A percentile compares a stretch with the other conserved stretches of the same genome.
phyloP scores from a whole-genome alignment of 1,140 invertebrate genomes.

The Heliconius hewitsoni region DNA sequence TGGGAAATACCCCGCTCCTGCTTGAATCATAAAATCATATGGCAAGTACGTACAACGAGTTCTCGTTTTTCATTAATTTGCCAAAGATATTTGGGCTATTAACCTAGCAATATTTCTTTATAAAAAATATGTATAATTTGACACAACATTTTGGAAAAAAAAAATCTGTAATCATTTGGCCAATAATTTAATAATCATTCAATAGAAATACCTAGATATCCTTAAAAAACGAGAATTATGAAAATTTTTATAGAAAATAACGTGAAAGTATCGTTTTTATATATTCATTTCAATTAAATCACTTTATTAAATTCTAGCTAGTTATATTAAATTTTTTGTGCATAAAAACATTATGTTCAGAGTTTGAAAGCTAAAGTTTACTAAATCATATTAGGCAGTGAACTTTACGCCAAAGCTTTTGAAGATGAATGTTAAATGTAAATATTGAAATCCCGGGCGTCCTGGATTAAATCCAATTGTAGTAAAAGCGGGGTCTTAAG shows the following conservation, averaged over 20 bases:
- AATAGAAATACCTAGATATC: too few relatives aligned
- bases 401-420: conserved; percentile 32
- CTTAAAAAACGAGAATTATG: too few relatives aligned
- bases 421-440: conserved; percentile 34
- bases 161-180: too few relatives aligned
- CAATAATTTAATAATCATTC: too few relatives aligned
- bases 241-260: too few relatives aligned
- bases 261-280: too few relatives aligned
- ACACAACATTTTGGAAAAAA: too few relatives aligned
- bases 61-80: background rate
- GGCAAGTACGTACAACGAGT: too few relatives aligned
- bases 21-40: background rate
- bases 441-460: conserved; percentile 38
- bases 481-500: conserved; percentile 57
- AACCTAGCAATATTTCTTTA: too few relatives aligned
- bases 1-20: background rate
- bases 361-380: conserved; percentile 1
- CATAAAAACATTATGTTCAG: background rate
- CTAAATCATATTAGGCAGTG: conserved; percentile 11
- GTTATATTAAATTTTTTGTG: background rate
- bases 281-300: too few relatives aligned
- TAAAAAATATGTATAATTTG: too few relatives aligned
- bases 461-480: conserved; percentile 60
- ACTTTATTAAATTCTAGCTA: background rate
- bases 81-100: too few relatives aligned